Base-by-base conservation (phyloP, 2,797 vertebrate genomes). In the Columba guinea region DNA sequence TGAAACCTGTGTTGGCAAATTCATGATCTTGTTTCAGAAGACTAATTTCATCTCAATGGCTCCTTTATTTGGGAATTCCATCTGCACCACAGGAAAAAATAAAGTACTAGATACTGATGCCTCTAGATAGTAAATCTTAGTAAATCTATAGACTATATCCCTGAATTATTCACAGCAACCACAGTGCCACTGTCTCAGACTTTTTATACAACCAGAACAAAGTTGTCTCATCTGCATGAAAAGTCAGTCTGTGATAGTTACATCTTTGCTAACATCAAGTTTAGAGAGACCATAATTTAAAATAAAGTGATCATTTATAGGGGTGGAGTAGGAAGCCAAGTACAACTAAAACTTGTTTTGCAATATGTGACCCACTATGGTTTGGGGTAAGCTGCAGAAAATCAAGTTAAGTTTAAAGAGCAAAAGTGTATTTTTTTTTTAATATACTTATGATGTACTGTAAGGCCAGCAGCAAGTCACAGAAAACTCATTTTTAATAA, bases 401-500 rank as follows among this genome's bases (percentile, higher is more conserved):
- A 74, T 62, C 7, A 59, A 20, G 13, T 41, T 21, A 49, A 27
- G 13, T 46, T 91, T 82, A 69, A 90, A 51, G 9, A 70, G 9
- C 2, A 89, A 67, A 82, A 26, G 0, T 1, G 3, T 34, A 22
- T 22, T 39, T 22, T 68, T 24, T 7, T 48, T 53, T 39, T 26
- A 52, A 46, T 22, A 21, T 20, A 59, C 73, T 69, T 49, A 24
- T 62, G 67, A 78, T 0, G 3, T 62, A 37, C 56, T 87, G 62
- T 49, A 70, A 93, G 20, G 34, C n/a, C 68, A 92, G 52, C n/a
- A 91, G 56, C 51, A 74, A 93, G 52, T 78, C 53, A 92, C 62
- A 84, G 69, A 74, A 92, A 69, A 69, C 23, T 78, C 10, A 48
- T 77, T 93, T 90, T 85, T 75, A 91, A 92, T 76, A 94, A 89